Conservation (phyloP, 2,888 invertebrate species). For the Nomada goodeniana region DNA sequence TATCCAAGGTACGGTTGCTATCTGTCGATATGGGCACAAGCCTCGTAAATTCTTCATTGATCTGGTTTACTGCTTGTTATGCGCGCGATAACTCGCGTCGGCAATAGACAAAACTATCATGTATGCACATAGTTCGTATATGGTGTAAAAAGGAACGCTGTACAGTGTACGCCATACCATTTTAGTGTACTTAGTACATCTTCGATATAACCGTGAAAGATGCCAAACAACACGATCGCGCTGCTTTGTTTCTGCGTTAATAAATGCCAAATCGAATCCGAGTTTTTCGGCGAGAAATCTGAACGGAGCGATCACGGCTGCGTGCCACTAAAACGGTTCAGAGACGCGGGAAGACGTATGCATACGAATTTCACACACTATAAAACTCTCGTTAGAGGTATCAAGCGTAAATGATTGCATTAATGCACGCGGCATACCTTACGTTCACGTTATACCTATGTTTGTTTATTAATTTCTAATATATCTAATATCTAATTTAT, state of each 20-base stretch:
- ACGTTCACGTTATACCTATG: not conserved
- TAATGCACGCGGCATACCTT: slow-evolving; percentile 71
- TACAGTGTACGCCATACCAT: slow-evolving; percentile 58
- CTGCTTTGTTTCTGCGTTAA: too few species aligned
- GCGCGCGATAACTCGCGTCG: slow-evolving; percentile 32
- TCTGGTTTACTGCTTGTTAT: not conserved
- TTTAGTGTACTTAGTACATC: too few species aligned
- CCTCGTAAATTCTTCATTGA: slow-evolving; percentile 7
- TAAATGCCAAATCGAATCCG: too few species aligned
- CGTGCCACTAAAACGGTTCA: slow-evolving; percentile 28
- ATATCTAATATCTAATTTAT: too few species aligned
- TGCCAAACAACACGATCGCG: too few species aligned
- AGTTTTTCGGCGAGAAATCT: too few species aligned
- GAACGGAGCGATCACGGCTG: not conserved
- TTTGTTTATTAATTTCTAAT: not conserved
- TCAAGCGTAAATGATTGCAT: slow-evolving; percentile 72
- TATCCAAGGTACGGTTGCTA: not conserved
- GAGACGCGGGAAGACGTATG: slow-evolving; percentile 15
- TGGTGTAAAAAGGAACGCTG: slow-evolving; percentile 54
- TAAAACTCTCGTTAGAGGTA: slow-evolving; percentile 51
- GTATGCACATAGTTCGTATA: slow-evolving; percentile 14
- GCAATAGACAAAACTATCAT: slow-evolving; percentile 8
- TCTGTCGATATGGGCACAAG: slow-evolving; percentile 1
- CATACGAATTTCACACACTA: slow-evolving; percentile 30
- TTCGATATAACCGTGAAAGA: too few species aligned